phyloP scores from a whole-genome alignment of 2,888 invertebrate species.

The Heliconius ismenius region DNA sequence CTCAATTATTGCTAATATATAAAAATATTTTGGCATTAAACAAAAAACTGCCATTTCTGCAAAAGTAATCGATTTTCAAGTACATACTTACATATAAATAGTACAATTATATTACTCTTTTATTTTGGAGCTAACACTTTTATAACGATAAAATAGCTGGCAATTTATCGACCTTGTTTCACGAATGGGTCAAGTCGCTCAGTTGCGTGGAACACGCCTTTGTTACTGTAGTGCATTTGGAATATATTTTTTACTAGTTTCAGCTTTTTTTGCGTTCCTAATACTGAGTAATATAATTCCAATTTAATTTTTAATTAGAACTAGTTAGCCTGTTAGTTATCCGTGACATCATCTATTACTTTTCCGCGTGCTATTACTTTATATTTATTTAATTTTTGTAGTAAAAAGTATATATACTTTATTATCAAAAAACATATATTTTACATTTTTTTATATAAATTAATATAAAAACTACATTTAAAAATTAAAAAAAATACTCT shows the following conservation, averaged over 20 bases:
- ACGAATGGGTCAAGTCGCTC: slow-evolving; percentile 16
- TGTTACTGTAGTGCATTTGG: slow-evolving; percentile 9
- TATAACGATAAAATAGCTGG: neutral
- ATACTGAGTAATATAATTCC: neutral
- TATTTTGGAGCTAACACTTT: neutral
- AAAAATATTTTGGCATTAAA: neutral
- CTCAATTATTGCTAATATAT: neutral
- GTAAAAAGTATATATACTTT: no score
- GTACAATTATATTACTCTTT: neutral
- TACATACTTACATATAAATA: neutral
- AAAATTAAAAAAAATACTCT: no score
- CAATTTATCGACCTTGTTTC: slow-evolving; percentile 15
- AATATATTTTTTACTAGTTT: slow-evolving; percentile 13
- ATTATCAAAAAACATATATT: no score
- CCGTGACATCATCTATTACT: slow-evolving; percentile 12
- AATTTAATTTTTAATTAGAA: slow-evolving; percentile 21
- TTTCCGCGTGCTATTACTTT: neutral
- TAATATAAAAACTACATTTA: no score
- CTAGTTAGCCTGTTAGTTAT: neutral
- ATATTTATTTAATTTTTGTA: no score
- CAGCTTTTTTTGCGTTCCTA: slow-evolving; percentile 2
- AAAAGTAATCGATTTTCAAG: neutral
- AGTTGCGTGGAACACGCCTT: slow-evolving; percentile 28
- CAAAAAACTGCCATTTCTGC: neutral
- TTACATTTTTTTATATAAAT: no score